Conservation (phyloP, 2,888 invertebrate species). For the Matsumyia berberina region DNA sequence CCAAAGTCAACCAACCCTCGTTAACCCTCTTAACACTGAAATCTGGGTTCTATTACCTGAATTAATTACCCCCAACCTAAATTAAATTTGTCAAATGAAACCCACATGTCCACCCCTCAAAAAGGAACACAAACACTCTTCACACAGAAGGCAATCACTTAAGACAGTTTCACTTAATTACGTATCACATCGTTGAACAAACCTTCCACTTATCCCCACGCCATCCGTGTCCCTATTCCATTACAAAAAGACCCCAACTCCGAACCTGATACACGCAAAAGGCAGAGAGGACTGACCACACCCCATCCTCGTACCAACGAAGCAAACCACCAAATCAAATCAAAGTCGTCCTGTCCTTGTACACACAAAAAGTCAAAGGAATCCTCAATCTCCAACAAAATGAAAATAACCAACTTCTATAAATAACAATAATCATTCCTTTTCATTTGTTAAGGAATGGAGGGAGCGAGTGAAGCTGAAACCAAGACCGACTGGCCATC, state of each 20-base stretch:
- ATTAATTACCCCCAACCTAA: conserved; percentile 30
- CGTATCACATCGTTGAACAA: conserved; percentile 72
- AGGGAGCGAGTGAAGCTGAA: background rate
- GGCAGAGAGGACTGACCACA: background rate
- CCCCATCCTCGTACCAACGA: background rate
- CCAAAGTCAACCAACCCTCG: background rate
- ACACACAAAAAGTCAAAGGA: conserved; percentile 29
- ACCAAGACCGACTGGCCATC: conserved; percentile 38
- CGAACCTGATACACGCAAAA: conserved; percentile 25
- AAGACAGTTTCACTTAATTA: conserved; percentile 73
- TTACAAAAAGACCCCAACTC: conserved; percentile 17
- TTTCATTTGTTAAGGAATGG: conserved; percentile 56
- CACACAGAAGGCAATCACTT: conserved; percentile 63
- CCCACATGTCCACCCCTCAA: conserved; percentile 27
- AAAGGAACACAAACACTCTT: background rate
- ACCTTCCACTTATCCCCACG: conserved; percentile 64
- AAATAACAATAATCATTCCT: conserved; percentile 70
- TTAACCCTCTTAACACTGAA: conserved; percentile 7
- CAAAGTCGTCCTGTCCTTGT: conserved; percentile 36
- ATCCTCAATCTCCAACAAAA: conserved; percentile 20
- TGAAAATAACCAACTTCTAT: conserved; percentile 61
- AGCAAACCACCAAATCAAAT: conserved; percentile 43
- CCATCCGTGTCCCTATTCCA: conserved; percentile 51
- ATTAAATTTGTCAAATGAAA: conserved; percentile 53
- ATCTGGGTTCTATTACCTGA: conserved; percentile 33